A percentile compares a stretch with the other conserved stretches of the same genome.
Evolutionary conservation across 2,113 vertebrate genomes (phyloP).

Genomic region (Hypocryptadius cinnamomeus): DNA sequence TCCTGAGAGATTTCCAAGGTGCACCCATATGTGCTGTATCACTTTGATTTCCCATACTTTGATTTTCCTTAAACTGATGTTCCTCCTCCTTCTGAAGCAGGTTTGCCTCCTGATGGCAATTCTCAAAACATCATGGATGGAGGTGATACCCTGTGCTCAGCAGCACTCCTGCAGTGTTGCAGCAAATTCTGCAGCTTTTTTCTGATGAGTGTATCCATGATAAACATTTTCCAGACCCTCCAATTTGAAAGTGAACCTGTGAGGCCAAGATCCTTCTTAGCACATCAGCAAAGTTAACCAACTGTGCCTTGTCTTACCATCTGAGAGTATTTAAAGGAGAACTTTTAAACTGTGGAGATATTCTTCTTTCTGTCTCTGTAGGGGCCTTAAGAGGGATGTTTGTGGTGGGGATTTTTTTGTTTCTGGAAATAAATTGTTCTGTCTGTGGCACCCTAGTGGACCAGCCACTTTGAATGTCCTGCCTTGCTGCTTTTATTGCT

Average conservation of each 20-base stretch:
- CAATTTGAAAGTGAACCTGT: neutral
- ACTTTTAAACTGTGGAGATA: neutral
- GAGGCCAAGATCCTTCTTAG: neutral
- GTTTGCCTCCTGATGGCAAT: neutral
- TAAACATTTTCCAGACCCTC: neutral
- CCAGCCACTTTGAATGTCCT: neutral
- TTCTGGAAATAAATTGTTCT: neutral
- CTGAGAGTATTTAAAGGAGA: neutral
- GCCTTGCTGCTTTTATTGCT: neutral
- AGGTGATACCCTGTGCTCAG: neutral
- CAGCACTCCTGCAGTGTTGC: neutral
- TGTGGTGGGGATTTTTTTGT: neutral
- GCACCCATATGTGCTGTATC: fast-evolving
- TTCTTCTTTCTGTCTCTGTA: neutral
- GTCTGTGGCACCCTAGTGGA: neutral
- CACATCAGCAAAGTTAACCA: neutral
- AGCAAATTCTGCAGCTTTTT: neutral
- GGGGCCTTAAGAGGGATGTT: neutral
- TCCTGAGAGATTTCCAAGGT: neutral
- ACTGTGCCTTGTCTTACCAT: neutral
- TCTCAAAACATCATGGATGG: neutral
- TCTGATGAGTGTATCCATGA: neutral
- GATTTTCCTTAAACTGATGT: neutral
- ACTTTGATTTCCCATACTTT: neutral
- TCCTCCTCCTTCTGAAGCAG: neutral